Percentiles rank a stretch among this genome's conserved stretches.
These are phyloP conservation scores for Steatornis caripensis DNA, from an alignment of 2,113 vertebrate species.

Conservation along the genomic window DNA sequence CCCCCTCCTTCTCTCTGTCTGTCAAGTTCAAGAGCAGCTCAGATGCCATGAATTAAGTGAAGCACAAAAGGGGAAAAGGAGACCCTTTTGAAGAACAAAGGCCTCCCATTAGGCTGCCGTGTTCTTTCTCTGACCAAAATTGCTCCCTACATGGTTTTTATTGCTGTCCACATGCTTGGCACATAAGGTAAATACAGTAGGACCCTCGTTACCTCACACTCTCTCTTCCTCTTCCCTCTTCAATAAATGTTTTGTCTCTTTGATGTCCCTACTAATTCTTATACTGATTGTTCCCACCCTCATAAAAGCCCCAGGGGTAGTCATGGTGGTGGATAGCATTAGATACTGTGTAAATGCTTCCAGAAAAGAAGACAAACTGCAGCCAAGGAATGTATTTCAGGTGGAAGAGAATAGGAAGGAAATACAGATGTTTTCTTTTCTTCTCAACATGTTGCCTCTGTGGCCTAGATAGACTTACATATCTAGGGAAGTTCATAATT, in stretches of 20 bases:
- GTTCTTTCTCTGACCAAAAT: slow-evolving; percentile 77
- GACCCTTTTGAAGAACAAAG: slow-evolving; percentile 82
- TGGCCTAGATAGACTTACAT: background rate
- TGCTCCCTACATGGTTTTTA: slow-evolving; percentile 72
- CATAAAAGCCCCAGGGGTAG: slow-evolving; percentile 56
- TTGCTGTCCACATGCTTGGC: slow-evolving; percentile 74
- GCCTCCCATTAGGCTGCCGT: slow-evolving; percentile 77
- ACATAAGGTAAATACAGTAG: slow-evolving; percentile 76
- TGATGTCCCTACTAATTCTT: slow-evolving; percentile 72
- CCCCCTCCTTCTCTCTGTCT: slow-evolving; percentile 66
- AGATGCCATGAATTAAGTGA: slow-evolving; percentile 81
- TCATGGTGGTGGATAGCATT: slow-evolving; percentile 54
- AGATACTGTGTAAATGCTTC: slow-evolving; percentile 58
- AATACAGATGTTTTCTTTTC: slow-evolving; percentile 36
- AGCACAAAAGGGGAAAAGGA: slow-evolving; percentile 80
- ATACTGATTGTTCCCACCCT: slow-evolving; percentile 67
- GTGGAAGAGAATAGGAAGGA: slow-evolving; percentile 53
- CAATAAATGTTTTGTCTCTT: slow-evolving; percentile 66
- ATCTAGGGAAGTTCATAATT: background rate
- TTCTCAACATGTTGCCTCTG: background rate
- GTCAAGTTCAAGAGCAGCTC: slow-evolving; percentile 84
- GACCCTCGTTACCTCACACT: slow-evolving; percentile 71
- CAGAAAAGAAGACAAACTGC: slow-evolving; percentile 63
- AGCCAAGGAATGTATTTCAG: slow-evolving; percentile 55
- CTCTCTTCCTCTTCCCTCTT: slow-evolving; percentile 54